phyloP scores from a whole-genome alignment of 2,797 vertebrate species.

The Ctenosaura bakeri region DNA sequence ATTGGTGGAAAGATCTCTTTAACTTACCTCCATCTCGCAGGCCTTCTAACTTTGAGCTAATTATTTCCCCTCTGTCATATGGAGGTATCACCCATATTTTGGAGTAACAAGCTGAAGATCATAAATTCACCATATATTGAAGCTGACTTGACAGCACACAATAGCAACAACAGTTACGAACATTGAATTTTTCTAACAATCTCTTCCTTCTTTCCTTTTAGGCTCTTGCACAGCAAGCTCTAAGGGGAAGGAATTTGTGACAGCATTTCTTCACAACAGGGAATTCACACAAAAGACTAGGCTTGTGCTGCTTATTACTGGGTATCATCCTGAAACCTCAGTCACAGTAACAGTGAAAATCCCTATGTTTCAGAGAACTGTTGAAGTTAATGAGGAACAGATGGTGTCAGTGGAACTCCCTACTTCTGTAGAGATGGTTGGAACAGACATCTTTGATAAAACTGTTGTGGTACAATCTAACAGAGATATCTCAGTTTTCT shows the following conservation, averaged over 20 bases:
- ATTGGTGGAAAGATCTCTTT: no score
- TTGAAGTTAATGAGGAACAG: conserved; percentile 48
- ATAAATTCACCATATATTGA: neutral
- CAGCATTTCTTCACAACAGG: neutral
- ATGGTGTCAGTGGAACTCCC: conserved; percentile 67
- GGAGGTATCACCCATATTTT: no score
- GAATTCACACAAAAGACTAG: neutral
- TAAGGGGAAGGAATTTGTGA: neutral
- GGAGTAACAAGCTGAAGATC: neutral
- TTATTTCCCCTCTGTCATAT: no score
- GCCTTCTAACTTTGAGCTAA: no score
- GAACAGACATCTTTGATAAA: conserved; percentile 56
- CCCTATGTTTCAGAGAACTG: conserved; percentile 41
- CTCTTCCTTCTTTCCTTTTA: neutral
- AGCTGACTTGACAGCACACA: neutral
- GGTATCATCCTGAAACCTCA: neutral
- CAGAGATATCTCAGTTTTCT: conserved; percentile 68
- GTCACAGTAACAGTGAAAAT: conserved; percentile 57
- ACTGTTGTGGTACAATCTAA: conserved; percentile 76
- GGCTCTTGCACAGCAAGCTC: neutral
- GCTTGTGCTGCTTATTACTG: neutral
- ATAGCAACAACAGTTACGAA: neutral
- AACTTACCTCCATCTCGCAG: no score
- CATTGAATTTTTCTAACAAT: no score
- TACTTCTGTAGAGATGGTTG: conserved; percentile 60